Conservation (phyloP, 2,797 vertebrate species). For the Tympanoctomys barrerae region DNA sequence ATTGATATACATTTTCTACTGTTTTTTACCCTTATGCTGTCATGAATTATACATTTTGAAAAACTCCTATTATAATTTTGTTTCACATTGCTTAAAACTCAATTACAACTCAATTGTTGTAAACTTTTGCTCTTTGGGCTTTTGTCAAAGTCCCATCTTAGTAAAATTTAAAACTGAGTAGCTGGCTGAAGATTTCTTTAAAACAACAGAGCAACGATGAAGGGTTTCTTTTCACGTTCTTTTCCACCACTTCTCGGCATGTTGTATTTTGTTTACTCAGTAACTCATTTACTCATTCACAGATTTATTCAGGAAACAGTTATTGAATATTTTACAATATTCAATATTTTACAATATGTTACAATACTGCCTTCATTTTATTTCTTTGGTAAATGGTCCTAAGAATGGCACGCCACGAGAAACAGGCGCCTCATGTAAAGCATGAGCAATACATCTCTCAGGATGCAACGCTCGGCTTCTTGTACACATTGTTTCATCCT, state of each 20-base stretch:
- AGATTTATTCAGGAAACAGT: background rate
- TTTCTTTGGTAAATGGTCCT: background rate
- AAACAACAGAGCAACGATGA: background rate
- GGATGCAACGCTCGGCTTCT: background rate
- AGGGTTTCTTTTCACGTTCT: background rate
- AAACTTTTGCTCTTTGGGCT: background rate
- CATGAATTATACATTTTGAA: constrained; percentile 18
- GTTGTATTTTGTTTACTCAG: background rate
- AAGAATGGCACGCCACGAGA: background rate
- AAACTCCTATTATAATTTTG: background rate
- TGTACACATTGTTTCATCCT: background rate
- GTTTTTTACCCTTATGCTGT: constrained; percentile 10
- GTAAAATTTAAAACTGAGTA: constrained; percentile 36
- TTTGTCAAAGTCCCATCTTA: background rate
- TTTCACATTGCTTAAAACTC: constrained; percentile 15
- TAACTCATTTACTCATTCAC: background rate
- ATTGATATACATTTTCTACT: background rate
- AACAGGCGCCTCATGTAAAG: background rate
- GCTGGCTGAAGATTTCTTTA: background rate
- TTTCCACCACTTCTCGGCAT: background rate
- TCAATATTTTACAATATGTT: background rate
- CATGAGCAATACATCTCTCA: background rate
- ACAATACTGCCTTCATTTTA: background rate
- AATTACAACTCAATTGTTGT: background rate
- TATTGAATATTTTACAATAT: background rate